Evolutionary conservation across 2,797 vertebrate species (phyloP), one percentile per base, ranked within the genome.

Genomic region (Ctenopoma kingsleyae): DNA sequence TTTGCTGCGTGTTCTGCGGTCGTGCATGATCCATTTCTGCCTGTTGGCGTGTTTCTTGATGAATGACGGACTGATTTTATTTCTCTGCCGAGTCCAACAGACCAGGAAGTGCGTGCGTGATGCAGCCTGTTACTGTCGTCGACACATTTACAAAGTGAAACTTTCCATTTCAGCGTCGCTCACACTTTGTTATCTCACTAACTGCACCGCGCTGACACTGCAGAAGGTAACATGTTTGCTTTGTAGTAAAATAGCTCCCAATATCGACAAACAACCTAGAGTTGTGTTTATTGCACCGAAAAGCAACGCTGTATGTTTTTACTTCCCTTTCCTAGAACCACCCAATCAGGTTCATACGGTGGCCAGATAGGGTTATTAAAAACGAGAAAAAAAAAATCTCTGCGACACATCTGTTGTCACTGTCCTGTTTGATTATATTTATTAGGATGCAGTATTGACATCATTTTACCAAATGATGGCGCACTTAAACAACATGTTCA

Each of bases 1-100:
- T 67, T 6, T 75, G 83, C 10, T 46, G 77, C 0, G 67, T 2
- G 25, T 80, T 75, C 55, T 70, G 65, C 0, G 62, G 15, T 9
- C 80, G 58, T 0, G 19, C 1, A 2, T 70, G 74, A 4, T 92
- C 86, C 88, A 88, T 88, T 25, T 60, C 55, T 13, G 20, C 51
- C 38, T 2, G 32, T 47, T 15, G 23, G 46, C 43, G 55, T 15
- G 2, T 3, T 10, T 20, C 40, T 8, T 6, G 22, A 4, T 35
- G 12, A 55, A 10, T 5, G 40, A 36, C 46, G 32, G 15, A 36
- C 40, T 48, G 48, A 6, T 25, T 23, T 49, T 44, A 15, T 8
- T 5, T 48, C 40, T 23, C 19, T n/a, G 47, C 38, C 27, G 27
- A 52, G 41, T 51, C 58, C 54, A 38, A 15, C 36, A 9, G 32